Base-by-base conservation (phyloP, 2,113 vertebrate species). In the Struthio camelus region DNA sequence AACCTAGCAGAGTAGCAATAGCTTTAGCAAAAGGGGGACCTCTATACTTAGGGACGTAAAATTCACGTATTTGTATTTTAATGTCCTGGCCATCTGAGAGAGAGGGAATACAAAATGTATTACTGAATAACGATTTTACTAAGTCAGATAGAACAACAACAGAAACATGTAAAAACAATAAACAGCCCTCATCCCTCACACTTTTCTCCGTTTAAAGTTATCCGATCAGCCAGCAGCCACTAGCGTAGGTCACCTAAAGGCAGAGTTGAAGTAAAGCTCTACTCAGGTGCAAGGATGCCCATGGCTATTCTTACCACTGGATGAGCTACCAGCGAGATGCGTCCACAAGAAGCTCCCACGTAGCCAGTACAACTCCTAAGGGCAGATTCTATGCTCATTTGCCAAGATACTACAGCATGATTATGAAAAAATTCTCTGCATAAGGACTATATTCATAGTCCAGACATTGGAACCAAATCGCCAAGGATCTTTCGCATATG, bases 341-440 rank as follows among this genome's bases (percentile, higher is more conserved):
- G 51, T 11, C 48, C 3, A 0, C 8, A 34, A 25, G 46, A 61
- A 61, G 59, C 36, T 54, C 69, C 56, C 71, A 11, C 20, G 46
- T 77, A 76, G 3, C n/a, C 70, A 76, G 48, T 7, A 65, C 9
- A 64, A 56, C 61, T 1, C 1, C 1, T 1, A 19, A 85, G n/a
- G 16, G 62, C 69, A 91, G 36, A 83, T 18, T 1, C 58, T 34
- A 22, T 0, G 0, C 32, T 48, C 3, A 0, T 50, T n/a, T 61
- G 19, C 0, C 62, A 79, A 76, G 24, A 14, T n/a, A 62, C 53
- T 70, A 70, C 11, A 54, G 20, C 2, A 0, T 36, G 83, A 69
- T 6, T 58, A 16, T 9, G 17, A 78, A 88, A 91, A 25, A 59
- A 85, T 12, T 76, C 54, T 67, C 80, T 13, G 1, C 15, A 75